Conservation (phyloP, 2,797 vertebrate species). For the Garrulus glandarius region DNA sequence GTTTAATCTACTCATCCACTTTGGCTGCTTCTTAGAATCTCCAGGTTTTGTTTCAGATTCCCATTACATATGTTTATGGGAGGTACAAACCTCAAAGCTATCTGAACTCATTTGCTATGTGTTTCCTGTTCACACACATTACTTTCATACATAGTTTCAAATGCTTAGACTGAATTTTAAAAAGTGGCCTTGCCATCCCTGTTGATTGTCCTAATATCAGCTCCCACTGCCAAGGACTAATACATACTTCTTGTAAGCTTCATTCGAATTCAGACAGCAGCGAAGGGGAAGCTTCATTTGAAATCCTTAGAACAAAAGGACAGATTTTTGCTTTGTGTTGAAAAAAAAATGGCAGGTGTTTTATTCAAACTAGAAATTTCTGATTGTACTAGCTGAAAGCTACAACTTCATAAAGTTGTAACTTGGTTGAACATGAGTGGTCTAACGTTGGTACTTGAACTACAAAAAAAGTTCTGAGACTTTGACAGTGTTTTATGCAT, state of each 20-base stretch:
- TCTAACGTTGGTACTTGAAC: not conserved
- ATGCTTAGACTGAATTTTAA: not conserved
- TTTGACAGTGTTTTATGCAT: not conserved
- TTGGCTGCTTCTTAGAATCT: not conserved
- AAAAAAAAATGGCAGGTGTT: not conserved
- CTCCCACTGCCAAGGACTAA: not conserved
- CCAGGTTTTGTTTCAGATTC: not conserved
- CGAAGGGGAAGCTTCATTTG: not conserved
- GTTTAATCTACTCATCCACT: constrained; percentile 7
- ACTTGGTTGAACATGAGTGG: not conserved
- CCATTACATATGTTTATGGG: not conserved
- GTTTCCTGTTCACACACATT: not conserved
- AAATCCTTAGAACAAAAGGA: not conserved
- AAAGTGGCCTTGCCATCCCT: not conserved
- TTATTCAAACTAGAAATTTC: not conserved
- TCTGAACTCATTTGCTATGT: not conserved
- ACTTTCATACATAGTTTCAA: not conserved
- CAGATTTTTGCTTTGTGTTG: not conserved
- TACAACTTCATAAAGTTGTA: not conserved
- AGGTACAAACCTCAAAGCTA: not conserved
- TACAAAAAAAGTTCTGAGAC: not conserved
- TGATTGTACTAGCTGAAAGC: not conserved
- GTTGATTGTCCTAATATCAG: not conserved
- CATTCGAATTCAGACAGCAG: not conserved
- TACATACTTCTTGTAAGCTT: not conserved